Evolutionary conservation across 2,888 invertebrate genomes (phyloP), one percentile per base, ranked within the genome.

Genomic region (Malachius bipustulatus): DNA sequence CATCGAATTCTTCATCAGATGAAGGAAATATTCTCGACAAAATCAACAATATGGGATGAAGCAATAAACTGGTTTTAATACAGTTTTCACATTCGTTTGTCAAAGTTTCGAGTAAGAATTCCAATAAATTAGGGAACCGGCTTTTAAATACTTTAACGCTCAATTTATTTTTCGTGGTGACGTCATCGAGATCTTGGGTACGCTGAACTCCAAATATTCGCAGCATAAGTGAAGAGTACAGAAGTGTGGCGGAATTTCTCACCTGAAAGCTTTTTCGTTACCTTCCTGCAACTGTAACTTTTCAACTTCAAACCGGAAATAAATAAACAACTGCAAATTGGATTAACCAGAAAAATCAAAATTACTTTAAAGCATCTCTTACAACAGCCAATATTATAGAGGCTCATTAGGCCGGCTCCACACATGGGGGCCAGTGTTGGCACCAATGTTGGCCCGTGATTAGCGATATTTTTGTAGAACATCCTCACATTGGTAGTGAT

Each of bases 191-290:
- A 50, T 71, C 70, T 28, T 70, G 67, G 0, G 70, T 69, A 35
- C 81, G 67, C 49, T 71, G 70, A 12, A 89, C 90, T 2, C 94
- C 94, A 66, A 96, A 93, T 45, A 88, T 77, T 43, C 93, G 71
- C 29, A 77, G 78, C 52, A 88, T 74, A 19, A 96, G 66, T 2
- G 90, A 75, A 40, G 85, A 77, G 56, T 89, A 82, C 34, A 94
- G 62, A 35, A 94, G 62, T 1, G 89, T 87, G 0, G 88, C 78
- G 0, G 89, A 79, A 61, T 94, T 96, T 41, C 88, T 71, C 55
- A 83, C 81, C 81, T 82, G 54, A 19, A 19, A 19, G 6, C n/a
- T 8, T 19, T n/a, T 8, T 19, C 24, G n/a, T 8, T 19, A 19
- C n/a, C n/a, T 19, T 19, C 24, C 24, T n/a, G n/a, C n/a, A n/a